Conservation (phyloP, 2,113 vertebrate genomes). For the Setophaga kirtlandii region DNA sequence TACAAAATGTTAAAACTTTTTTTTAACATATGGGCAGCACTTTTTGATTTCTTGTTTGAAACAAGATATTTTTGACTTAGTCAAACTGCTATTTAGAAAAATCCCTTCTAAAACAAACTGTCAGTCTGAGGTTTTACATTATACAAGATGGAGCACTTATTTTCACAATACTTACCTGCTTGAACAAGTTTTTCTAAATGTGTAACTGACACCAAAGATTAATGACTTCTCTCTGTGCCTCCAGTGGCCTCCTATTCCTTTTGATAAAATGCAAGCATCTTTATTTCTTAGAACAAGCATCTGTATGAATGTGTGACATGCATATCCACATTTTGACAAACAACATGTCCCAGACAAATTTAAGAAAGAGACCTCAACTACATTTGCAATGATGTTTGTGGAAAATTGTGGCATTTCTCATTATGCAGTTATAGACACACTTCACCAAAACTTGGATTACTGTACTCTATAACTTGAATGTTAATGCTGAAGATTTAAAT, state of each 20-base stretch:
- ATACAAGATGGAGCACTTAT: slow-evolving; percentile 12
- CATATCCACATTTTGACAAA: not conserved
- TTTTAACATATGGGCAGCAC: slow-evolving; percentile 26
- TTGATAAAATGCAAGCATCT: not conserved
- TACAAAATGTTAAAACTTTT: not conserved
- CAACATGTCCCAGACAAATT: not conserved
- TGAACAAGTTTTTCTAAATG: slow-evolving; percentile 28
- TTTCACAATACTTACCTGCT: slow-evolving; percentile 3
- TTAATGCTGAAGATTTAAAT: not conserved
- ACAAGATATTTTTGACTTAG: slow-evolving; percentile 50
- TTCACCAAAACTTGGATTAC: not conserved
- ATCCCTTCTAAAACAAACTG: slow-evolving; percentile 43
- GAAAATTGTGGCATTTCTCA: not conserved
- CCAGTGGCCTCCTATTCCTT: not conserved
- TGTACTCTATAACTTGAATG: not conserved
- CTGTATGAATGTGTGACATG: not conserved
- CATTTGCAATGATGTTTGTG: not conserved
- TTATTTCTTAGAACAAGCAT: not conserved
- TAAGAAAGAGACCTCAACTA: not conserved
- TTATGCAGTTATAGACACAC: not conserved
- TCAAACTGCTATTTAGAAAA: slow-evolving; percentile 63
- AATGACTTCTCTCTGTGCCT: not conserved
- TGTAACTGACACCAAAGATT: not conserved
- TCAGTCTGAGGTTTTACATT: slow-evolving; percentile 42
- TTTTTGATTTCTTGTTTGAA: slow-evolving; percentile 53